Conservation (phyloP, 2,797 vertebrate species). For the Scolopax bukidnonensis region DNA sequence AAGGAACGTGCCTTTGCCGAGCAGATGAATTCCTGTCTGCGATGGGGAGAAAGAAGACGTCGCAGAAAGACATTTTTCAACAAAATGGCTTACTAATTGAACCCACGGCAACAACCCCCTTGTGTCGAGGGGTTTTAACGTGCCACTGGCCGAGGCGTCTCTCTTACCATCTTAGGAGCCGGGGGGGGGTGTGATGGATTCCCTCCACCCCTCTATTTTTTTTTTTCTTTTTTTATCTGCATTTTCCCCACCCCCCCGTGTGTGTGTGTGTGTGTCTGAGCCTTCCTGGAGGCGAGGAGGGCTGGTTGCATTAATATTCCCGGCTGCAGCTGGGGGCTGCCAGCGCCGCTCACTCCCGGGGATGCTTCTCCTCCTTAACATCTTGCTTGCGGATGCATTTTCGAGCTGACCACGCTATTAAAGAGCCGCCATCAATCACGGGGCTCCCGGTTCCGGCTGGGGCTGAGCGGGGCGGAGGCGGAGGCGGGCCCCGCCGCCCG, state of each 20-base stretch:
- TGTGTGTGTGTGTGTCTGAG: neutral
- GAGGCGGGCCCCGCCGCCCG: neutral
- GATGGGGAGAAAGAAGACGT: neutral
- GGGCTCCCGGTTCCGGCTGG: slow-evolving; percentile 82
- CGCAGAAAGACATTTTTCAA: neutral
- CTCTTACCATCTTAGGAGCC: neutral
- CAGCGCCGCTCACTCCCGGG: slow-evolving; percentile 74
- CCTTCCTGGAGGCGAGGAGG: neutral
- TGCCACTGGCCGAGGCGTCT: neutral
- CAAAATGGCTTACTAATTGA: slow-evolving; percentile 53
- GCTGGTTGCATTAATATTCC: slow-evolving; percentile 75
- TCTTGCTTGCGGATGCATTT: slow-evolving; percentile 79
- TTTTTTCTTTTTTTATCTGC: neutral
- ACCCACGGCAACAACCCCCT: neutral
- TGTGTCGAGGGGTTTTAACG: neutral
- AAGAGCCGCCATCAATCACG: slow-evolving; percentile 83
- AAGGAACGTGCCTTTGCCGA: neutral
- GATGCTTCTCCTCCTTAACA: slow-evolving; percentile 68
- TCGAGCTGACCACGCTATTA: slow-evolving; percentile 76
- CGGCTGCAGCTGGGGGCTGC: slow-evolving; percentile 38
- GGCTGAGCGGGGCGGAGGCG: slow-evolving; percentile 1
- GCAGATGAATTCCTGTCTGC: slow-evolving; percentile 26
- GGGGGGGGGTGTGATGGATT: neutral
- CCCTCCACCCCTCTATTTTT: neutral
- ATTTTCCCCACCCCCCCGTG: neutral